Conservation (phyloP, 2,113 vertebrate genomes). For the Rhombomys opimus region DNA sequence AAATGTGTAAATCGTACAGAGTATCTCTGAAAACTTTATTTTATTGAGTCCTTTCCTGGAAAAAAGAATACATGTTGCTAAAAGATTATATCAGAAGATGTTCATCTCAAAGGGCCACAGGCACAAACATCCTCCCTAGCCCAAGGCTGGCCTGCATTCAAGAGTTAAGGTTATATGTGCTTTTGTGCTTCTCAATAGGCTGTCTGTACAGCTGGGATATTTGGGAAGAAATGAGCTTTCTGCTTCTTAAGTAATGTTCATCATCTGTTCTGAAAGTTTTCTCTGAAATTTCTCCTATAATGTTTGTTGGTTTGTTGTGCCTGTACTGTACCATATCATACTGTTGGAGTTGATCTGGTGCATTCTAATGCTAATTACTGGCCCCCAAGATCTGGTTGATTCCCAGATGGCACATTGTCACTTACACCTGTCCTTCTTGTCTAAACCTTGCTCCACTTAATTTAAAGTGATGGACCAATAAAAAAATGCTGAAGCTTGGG, state of each 20-base stretch:
- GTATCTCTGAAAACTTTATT: background rate
- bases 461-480: too few species aligned
- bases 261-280: background rate
- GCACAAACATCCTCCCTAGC: background rate
- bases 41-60: background rate
- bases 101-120: background rate
- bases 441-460: too few species aligned
- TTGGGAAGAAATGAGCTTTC: background rate
- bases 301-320: too few species aligned
- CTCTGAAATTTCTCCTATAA: background rate
- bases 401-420: too few species aligned
- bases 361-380: too few species aligned
- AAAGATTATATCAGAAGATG: background rate
- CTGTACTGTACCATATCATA: background rate
- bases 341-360: too few species aligned
- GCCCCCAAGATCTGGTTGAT: too few species aligned
- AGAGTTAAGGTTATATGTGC: background rate
- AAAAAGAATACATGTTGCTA: background rate
- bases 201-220: background rate
- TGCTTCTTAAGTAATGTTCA: background rate
- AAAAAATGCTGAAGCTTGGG: too few species aligned
- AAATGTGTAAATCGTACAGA: background rate
- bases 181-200: background rate
- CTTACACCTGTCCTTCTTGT: too few species aligned
- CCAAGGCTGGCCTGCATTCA: background rate